A percentile compares a stretch with the other conserved stretches of the same genome.
These are phyloP conservation scores for Ormyrus nitidulus DNA, from an alignment of 2,888 invertebrate species.

Conservation along the genomic window DNA sequence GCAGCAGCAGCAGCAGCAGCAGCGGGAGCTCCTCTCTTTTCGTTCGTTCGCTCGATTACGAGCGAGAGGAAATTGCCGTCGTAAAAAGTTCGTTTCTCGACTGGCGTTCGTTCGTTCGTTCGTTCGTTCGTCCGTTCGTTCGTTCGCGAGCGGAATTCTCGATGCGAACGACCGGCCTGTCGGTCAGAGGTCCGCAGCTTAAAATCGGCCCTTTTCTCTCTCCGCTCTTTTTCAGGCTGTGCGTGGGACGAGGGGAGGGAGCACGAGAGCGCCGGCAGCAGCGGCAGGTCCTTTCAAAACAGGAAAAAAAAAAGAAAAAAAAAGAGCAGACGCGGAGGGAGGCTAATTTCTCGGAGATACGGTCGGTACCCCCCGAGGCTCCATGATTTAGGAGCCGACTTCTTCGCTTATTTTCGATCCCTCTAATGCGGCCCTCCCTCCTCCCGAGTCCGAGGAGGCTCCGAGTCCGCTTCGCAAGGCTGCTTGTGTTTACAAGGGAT, in stretches of 20 bases:
- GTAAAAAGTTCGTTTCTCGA: conserved; percentile 48
- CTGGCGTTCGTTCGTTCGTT: conserved; percentile 1
- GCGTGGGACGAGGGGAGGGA: too few relatives aligned
- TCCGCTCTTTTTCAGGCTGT: background rate
- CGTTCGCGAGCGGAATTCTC: background rate
- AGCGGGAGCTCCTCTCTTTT: background rate
- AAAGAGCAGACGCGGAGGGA: conserved; percentile 25
- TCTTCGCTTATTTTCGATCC: background rate
- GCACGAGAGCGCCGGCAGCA: too few relatives aligned
- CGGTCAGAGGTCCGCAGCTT: conserved; percentile 34
- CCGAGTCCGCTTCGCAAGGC: background rate
- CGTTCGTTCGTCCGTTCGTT: too few relatives aligned
- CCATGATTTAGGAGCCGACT: conserved; percentile 64
- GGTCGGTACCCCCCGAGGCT: conserved; percentile 59
- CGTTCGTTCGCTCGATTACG: conserved; percentile 28
- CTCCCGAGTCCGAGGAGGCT: background rate
- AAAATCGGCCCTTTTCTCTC: conserved; percentile 31
- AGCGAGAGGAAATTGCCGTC: conserved; percentile 48
- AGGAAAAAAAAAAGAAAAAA: conserved; percentile 43
- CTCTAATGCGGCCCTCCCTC: background rate
- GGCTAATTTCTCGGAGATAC: conserved; percentile 51
- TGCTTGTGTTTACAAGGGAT: background rate
- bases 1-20: too few relatives aligned
- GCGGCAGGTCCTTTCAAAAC: background rate
- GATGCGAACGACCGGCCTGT: conserved; percentile 2